Evolutionary conservation across 64 coral and sea anemone species (phyloP), one percentile per base, ranked within the genome.

Genomic region (Actinia tenebrosa): DNA sequence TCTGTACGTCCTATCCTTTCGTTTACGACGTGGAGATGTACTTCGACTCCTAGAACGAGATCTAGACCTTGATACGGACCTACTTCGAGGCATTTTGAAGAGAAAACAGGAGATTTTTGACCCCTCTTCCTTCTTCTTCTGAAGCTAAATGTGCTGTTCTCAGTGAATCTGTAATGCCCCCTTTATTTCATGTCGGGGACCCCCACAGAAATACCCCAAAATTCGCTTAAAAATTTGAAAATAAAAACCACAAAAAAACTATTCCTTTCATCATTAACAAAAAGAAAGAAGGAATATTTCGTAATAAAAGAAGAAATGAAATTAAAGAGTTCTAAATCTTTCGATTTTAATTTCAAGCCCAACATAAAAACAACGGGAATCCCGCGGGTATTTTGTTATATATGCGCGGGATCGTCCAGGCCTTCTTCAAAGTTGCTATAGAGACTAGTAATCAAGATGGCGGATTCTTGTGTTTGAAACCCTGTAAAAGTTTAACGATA

Each of bases 41-140:
- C 97, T 99, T 46, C 89, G 94, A 56, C 97, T 99, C 89, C 87
- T 94, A 78, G 95, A 98, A 14, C 92, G 92, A 53, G 95, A 98
- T 71, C 78, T 89, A 68, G 93, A 95, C 54, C 60, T 91, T 58
- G 97, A 99, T 83, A 63, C 89, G 44, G 97, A 99, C 25, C 84
- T 92, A 91, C 97, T 99, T 83, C 91, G 90, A 9, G 97, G 97
- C 97, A 99, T 99, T 83, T 82, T 81, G 44, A 20, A 81, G 16
- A 10, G 2, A 9, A 22, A 81, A 53, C 20, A 50, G 18, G 42
- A 25, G 69, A 42, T 75, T 30, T 75, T 16, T 75, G 2, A 15
- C 7, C n/a, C 69, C 22, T 13, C 25, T 75, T 75, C 20, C 26
- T 30, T 30, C 18, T 7, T 9, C 19, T 23, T 3, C 26, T 10